Evolutionary conservation across 2,888 invertebrate species (phyloP), one percentile per base, ranked within the genome.

Genomic region (Apoderus coryli): DNA sequence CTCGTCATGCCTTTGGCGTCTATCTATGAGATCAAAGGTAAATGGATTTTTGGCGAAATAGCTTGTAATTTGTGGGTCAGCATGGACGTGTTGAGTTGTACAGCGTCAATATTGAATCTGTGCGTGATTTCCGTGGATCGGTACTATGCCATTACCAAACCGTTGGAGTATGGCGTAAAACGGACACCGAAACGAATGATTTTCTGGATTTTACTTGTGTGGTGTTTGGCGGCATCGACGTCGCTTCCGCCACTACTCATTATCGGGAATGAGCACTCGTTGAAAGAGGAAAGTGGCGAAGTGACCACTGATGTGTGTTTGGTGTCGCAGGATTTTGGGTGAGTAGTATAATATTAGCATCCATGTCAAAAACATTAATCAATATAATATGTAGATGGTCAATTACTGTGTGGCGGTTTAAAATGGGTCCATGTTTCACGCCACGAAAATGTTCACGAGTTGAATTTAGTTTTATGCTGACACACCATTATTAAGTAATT

Each of bases 1-100:
- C 69, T 96, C 47, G 93, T 98, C 36, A 96, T 98, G 96, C 90
- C 93, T 4, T 86, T 95, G 64, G 95, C 95, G 3, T 73, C 93
- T 54, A 73, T 89, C 16, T 89, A 90, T 57, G 93, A 95, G 59
- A 68, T 86, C 37, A 68, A 86, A 46, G 90, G 89, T 36, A 72
- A 76, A 46, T 96, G 96, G 96, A 77, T 80, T 44, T 92, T 96
- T 50, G 93, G 93, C 29, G 73, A 77, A 13, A 69, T 80, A 38
- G 76, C 90, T 49, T 95, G 95, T 60, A 88, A 92, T 54, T 70
- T 92, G 39, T 96, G 95, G 95, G 90, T 92, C 36, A 86, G 89
- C 31, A 88, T 92, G 54, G 96, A 98, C 59, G 90, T 98, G 16
- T 72, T 95, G 46, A 92, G 93, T 45, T 95, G 92, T 54, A 90